These are phyloP conservation scores for Gasterosteus aculeatus DNA, from an alignment of 2,113 vertebrate species.

Conservation along the genomic window DNA sequence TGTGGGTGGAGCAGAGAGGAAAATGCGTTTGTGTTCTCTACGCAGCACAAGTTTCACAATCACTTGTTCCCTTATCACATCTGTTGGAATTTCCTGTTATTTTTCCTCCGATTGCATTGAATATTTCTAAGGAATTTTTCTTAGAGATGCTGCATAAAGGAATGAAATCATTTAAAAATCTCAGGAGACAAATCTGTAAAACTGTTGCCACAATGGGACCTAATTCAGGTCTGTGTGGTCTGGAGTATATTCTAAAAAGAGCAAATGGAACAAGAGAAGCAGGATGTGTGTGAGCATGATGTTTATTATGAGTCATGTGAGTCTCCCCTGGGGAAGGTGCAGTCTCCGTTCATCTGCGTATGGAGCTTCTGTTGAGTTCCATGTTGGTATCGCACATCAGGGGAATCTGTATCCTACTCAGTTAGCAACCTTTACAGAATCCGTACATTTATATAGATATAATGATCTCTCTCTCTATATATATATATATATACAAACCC, in stretches of 20 bases:
- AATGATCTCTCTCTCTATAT: background rate
- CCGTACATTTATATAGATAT: too few relatives aligned
- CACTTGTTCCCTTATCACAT: background rate
- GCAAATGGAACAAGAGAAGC: background rate
- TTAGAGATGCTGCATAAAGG: conserved; percentile 25
- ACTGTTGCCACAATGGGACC: conserved; percentile 10
- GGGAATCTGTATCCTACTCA: conserved; percentile 35
- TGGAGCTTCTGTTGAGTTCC: conserved; percentile 22
- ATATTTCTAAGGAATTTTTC: conserved; percentile 2
- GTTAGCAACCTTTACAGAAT: conserved; percentile 15
- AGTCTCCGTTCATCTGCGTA: conserved; percentile 25
- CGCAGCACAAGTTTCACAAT: conserved; percentile 18
- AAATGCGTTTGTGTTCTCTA: conserved; percentile 14
- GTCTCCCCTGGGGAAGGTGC: conserved; percentile 31
- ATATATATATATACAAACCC: background rate
- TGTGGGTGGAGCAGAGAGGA: conserved; percentile 63
- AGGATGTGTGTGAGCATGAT: conserved; percentile 41
- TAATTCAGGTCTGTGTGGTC: conserved; percentile 10
- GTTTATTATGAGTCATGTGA: conserved; percentile 52
- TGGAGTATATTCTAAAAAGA: conserved; percentile 12
- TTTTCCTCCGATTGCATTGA: conserved; percentile 7
- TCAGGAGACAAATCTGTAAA: conserved; percentile 26
- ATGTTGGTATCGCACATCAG: conserved; percentile 36
- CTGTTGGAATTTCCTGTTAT: conserved; percentile 48
- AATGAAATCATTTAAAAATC: conserved; percentile 11